Evolutionary conservation across 2,113 vertebrate genomes (phyloP).

Genomic region (Oryzias melastigma): DNA sequence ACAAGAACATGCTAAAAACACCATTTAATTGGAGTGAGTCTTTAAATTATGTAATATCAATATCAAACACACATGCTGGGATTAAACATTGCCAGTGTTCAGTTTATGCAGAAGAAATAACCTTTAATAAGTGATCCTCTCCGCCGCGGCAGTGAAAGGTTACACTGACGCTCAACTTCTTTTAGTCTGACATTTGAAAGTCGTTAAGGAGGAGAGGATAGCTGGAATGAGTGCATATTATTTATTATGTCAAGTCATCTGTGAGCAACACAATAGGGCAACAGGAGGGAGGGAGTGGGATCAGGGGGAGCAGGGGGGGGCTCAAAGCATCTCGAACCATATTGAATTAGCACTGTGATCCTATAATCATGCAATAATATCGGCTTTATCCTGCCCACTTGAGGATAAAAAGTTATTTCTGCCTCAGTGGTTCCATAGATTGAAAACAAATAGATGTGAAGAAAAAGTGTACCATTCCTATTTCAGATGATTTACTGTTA

Average conservation of each 20-base stretch:
- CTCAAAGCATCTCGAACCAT: constrained; percentile 26
- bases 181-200: constrained; percentile 40
- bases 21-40: no score
- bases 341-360: constrained; percentile 39
- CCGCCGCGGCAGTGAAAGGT: constrained; percentile 1
- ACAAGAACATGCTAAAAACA: no score
- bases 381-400: constrained; percentile 49
- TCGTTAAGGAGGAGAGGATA: constrained; percentile 17
- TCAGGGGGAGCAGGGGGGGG: constrained; percentile 31
- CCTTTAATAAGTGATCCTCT: neutral
- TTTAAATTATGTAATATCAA: no score
- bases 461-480: constrained; percentile 37
- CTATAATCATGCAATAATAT: constrained; percentile 66
- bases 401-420: constrained; percentile 57
- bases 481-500: constrained; percentile 37
- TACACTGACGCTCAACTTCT: constrained; percentile 2
- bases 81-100: neutral
- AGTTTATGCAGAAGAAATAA: neutral
- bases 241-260: constrained; percentile 51
- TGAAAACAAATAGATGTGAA: constrained; percentile 62
- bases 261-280: constrained; percentile 36
- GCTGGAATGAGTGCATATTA: constrained; percentile 42
- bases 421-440: constrained; percentile 40
- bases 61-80: neutral
- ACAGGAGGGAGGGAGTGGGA: constrained; percentile 20